Base-by-base conservation (phyloP, 2,113 vertebrate species). In the Bucco capensis region DNA sequence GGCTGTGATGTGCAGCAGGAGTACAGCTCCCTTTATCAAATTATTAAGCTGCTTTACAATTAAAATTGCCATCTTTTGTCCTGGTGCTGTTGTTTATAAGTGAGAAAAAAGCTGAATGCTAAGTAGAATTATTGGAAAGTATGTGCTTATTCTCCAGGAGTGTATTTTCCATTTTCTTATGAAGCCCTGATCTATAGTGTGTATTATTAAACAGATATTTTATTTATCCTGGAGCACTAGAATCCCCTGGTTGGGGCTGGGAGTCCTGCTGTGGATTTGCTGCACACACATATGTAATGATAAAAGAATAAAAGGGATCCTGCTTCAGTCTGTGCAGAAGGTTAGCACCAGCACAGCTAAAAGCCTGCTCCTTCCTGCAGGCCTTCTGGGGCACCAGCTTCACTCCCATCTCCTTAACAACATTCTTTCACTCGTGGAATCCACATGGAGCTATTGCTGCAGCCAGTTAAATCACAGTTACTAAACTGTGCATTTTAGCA, bases 1-100 rank as follows among this genome's bases (percentile, higher is more conserved):
- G n/a, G 76, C 66, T 83, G 44, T 88, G 89, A 90, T 91, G 76
- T 95, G 38, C 76, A 89, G 86, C 69, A 78, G 81, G 67, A 95
- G 67, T 67, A 88, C n/a, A 50, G 66, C 70, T 95, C 66, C 64
- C 78, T 95, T 94, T 93, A 88, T 94, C 70, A 93, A 87, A 96
- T 90, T 86, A 95, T 92, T 96, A 96, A 91, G 46, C 78, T 84
- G 49, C 83, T 95, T 96, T 89, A 88, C 73, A 93, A 93, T 95
- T 94, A 96, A 94, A 96, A 95, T 91, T 71, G 47, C 72, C 35
- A 19, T 92, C 72, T 93, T 95, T 96, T 92, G 82, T 95, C 90
- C 82, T 85, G 69, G 75, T 90, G 21, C 71, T 80, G 54, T 62
- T 95, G 92, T 91, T 96, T 95, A 80, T 75, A 83, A 94, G 40